phyloP scores from a whole-genome alignment of 1,140 invertebrate genomes.

The Orius insidiosus region DNA sequence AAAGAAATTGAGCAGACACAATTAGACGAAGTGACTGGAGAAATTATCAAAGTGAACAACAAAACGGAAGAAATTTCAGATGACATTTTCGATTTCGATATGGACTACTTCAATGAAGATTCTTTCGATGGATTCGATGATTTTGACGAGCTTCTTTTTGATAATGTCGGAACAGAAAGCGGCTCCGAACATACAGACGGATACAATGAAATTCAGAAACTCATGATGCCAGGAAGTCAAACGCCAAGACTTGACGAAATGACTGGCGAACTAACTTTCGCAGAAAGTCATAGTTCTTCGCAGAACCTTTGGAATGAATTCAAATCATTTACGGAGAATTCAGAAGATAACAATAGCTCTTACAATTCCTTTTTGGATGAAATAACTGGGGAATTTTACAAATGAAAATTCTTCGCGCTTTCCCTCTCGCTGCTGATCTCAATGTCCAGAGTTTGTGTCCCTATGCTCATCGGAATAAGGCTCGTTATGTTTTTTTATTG shows the following conservation, averaged over 20 bases:
- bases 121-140: conserved; percentile 15
- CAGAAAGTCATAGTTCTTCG: not conserved
- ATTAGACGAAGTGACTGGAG: conserved; percentile 11
- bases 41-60: conserved; percentile 9
- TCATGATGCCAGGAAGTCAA: no score
- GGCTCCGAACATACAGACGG: not conserved
- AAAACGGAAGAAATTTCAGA: conserved; percentile 8
- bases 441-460: no score
- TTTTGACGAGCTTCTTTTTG: conserved; percentile 13
- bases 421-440: no score
- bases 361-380: no score
- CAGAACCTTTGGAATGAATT: no score
- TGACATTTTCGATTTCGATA: conserved; percentile 7
- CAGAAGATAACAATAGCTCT: no score
- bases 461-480: no score
- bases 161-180: conserved; percentile 1
- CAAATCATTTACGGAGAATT: no score
- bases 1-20: conserved; percentile 8
- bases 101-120: conserved; percentile 13
- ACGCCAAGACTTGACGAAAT: conserved; percentile 10
- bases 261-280: conserved; percentile 11
- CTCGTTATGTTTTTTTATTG: no score
- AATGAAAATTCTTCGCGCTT: no score
- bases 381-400: no score
- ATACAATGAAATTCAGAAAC: no score